A percentile compares a stretch with the other conserved stretches of the same genome.
phyloP scores from a whole-genome alignment of 2,797 vertebrate genomes.

The Bucorvus abyssinicus region DNA sequence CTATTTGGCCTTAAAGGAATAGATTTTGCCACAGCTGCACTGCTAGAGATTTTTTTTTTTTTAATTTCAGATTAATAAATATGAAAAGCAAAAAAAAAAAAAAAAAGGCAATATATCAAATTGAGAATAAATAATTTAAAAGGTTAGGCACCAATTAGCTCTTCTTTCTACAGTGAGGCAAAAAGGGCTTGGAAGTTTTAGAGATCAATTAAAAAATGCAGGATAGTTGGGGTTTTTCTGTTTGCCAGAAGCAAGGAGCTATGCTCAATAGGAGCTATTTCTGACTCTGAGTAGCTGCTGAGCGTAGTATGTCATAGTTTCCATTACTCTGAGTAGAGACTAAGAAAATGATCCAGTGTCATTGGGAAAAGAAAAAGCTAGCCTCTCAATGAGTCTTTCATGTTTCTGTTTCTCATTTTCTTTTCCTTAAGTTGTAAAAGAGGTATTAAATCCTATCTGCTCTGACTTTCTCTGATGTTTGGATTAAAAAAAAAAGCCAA shows the following conservation, averaged over 20 bases:
- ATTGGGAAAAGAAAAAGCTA: neutral
- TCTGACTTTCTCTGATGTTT: neutral
- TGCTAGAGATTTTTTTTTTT: neutral
- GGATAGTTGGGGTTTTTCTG: neutral
- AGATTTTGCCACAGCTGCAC: neutral
- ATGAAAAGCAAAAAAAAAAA: neutral
- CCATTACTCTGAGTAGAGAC: neutral
- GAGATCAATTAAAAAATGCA: neutral
- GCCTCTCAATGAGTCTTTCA: neutral
- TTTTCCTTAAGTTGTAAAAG: neutral
- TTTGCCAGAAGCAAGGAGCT: neutral
- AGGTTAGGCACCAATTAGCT: neutral
- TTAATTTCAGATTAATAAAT: neutral
- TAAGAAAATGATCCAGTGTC: neutral
- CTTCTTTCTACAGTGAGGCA: neutral
- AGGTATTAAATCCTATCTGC: neutral
- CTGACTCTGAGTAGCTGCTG: neutral
- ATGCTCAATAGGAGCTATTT: neutral
- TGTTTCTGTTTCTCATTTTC: neutral
- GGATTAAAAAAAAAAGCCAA: neutral
- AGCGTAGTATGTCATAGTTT: neutral
- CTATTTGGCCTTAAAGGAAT: slow-evolving; percentile 15
- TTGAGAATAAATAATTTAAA: neutral
- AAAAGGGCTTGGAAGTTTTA: neutral
- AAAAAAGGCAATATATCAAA: neutral